These are phyloP conservation scores for Brachionichthys hirsutus DNA, from an alignment of 2,113 vertebrate genomes.

Conservation along the genomic window DNA sequence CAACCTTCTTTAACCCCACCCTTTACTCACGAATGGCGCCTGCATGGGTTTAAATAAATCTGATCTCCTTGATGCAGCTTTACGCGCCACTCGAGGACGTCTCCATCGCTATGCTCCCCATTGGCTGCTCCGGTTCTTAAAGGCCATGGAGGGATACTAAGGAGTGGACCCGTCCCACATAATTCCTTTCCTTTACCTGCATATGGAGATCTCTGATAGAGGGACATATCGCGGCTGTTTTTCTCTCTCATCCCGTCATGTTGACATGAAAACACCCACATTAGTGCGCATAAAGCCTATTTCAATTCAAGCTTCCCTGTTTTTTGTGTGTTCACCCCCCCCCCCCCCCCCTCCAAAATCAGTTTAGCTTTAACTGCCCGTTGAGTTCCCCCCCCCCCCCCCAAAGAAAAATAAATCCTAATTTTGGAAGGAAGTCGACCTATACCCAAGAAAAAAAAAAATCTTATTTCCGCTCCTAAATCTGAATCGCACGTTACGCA, in stretches of 20 bases:
- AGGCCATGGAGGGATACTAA: conserved; percentile 26
- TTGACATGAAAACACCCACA: conserved; percentile 68
- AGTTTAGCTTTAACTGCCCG: no score
- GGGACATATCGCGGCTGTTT: conserved; percentile 35
- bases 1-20: background rate
- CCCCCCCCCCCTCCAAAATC: no score
- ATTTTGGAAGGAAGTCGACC: no score
- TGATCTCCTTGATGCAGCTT: conserved; percentile 52
- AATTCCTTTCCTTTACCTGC: conserved; percentile 53
- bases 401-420: no score
- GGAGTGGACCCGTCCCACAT: conserved; percentile 56
- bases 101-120: conserved; percentile 25
- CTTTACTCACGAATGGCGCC: conserved; percentile 7
- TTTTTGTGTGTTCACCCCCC: no score
- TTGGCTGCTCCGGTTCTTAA: conserved; percentile 26
- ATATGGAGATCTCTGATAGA: conserved; percentile 64
- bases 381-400: no score
- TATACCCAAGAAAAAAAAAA: no score
- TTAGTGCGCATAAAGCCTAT: conserved; percentile 17
- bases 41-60: conserved; percentile 31
- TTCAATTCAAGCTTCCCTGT: no score
- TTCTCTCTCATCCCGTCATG: conserved; percentile 34
- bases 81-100: conserved; percentile 12
- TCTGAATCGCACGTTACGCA: no score
- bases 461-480: no score